Conservation (phyloP, 1,140 invertebrate genomes). For the Sycobia sp. region DNA sequence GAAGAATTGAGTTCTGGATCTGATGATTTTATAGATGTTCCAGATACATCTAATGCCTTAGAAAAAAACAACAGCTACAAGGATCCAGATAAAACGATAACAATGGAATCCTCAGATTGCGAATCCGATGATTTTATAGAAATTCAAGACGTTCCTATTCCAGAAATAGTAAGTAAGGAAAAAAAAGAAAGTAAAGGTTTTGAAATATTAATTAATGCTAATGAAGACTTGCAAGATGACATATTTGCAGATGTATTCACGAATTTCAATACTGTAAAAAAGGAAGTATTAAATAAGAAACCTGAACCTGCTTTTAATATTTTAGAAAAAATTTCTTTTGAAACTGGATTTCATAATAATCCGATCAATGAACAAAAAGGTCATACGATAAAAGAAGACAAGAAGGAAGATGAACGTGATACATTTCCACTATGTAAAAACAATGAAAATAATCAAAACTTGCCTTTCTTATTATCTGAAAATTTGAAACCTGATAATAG, state of each 20-base stretch:
- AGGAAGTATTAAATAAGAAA: background rate
- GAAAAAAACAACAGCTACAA: constrained; percentile 21
- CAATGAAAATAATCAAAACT: too few relatives aligned
- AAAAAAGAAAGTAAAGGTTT: constrained; percentile 32
- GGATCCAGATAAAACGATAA: constrained; percentile 28
- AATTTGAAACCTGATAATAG: background rate
- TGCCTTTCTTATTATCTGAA: background rate
- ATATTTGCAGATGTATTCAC: constrained; percentile 65
- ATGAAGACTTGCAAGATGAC: constrained; percentile 65
- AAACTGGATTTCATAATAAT: too few relatives aligned
- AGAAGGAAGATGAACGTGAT: too few relatives aligned
- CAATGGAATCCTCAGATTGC: constrained; percentile 44
- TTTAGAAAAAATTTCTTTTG: too few relatives aligned
- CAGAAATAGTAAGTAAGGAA: constrained; percentile 12
- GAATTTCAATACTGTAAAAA: constrained; percentile 2
- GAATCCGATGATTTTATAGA: constrained; percentile 61
- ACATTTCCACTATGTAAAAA: too few relatives aligned
- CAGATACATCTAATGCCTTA: constrained; percentile 26
- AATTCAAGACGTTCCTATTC: constrained; percentile 46
- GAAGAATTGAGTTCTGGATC: constrained; percentile 41
- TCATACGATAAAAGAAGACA: too few relatives aligned
- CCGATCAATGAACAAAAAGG: too few relatives aligned
- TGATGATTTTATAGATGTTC: constrained; percentile 43
- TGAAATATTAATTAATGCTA: constrained; percentile 48
- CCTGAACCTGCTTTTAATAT: too few relatives aligned